Base-by-base conservation (phyloP, 2,113 vertebrate species). In the Gnathonemus longibarbis region DNA sequence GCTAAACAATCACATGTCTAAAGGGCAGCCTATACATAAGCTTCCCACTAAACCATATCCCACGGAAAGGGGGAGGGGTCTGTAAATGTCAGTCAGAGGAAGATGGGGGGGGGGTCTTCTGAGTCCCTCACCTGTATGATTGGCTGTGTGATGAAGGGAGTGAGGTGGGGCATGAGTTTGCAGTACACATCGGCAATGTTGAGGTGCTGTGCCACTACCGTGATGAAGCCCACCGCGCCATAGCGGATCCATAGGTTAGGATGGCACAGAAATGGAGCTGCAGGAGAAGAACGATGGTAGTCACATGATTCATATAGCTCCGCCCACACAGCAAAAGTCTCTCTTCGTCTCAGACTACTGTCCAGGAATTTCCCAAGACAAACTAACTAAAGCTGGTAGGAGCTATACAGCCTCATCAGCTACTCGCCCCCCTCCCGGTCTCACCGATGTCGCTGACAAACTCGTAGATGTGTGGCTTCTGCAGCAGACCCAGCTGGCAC, bases 221-320 rank as follows among this genome's bases (percentile, higher is more conserved):
- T 99, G 93, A 99, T 98, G 94, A 99, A 99, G 88, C 98, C 98
- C 35, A 99, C 98, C 0, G 98, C 98, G 11, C 98, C 98, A 0
- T 99, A 99, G 74, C 98, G 96, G 93, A 99, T 99, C 98, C 98
- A 99, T 48, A 99, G 95, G 92, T 99, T 99, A 87, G 98, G 98
- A 88, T 99, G 98, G 90, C 98, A 99, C 74, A 99, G 92, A 94
- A 99, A 99, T 1, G 98, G 98, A 50, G 98, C 98, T 99, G 66
- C n/a, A 19, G 89, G 89, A 5, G 52, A 8, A 46, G 1, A 24
- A n/a, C 39, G 8, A 48, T n/a, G 7, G 0, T 0, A 84, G 83
- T 80, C 31, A 80, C 35, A 39, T 77, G 35, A 80, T 42, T 42
- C 21, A 48, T 4, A 46, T 4, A 35, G 46, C 77, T 46, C 39